Conservation (phyloP, 2,797 vertebrate species). For the Novumbra hubbsi region DNA sequence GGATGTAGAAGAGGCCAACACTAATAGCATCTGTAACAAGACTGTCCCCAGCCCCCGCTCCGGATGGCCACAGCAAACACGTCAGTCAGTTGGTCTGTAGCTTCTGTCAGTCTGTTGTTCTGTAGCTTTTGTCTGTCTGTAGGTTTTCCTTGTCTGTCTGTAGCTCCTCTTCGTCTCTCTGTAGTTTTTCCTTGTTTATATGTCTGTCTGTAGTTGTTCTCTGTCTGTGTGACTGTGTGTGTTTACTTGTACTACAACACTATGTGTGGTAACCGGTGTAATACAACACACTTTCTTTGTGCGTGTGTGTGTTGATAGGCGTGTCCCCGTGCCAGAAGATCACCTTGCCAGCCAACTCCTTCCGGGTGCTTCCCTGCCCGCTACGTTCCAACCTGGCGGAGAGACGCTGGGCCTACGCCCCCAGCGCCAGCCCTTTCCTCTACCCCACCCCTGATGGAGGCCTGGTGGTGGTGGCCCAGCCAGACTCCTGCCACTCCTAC, state of each 20-base stretch:
- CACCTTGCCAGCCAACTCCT: constrained; percentile 74
- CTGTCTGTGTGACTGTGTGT: too few relatives aligned
- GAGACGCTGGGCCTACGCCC: constrained; percentile 79
- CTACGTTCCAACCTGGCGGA: constrained; percentile 87
- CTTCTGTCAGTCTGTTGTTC: not conserved
- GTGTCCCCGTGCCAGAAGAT: constrained; percentile 72
- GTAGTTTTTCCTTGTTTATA: too few relatives aligned
- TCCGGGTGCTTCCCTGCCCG: constrained; percentile 80
- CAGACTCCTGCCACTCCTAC: constrained; percentile 74
- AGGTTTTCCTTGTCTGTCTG: constrained; percentile 21
- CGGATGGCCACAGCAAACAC: constrained; percentile 61
- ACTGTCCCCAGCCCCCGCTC: constrained; percentile 56
- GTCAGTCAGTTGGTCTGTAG: constrained; percentile 54
- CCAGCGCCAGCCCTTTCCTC: constrained; percentile 69
- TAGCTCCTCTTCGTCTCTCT: too few relatives aligned
- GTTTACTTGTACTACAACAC: too few relatives aligned
- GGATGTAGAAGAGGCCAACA: constrained; percentile 83
- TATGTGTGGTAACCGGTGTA: too few relatives aligned
- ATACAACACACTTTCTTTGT: too few relatives aligned
- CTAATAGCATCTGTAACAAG: constrained; percentile 69
- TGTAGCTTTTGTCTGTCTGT: constrained; percentile 3
- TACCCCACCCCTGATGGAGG: constrained; percentile 82
- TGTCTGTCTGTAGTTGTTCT: too few relatives aligned
- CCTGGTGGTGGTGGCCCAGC: constrained; percentile 84
- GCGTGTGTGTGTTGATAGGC: constrained; percentile 29